phyloP scores from a whole-genome alignment of 2,797 vertebrate genomes.

The Enteromius anoplus region DNA sequence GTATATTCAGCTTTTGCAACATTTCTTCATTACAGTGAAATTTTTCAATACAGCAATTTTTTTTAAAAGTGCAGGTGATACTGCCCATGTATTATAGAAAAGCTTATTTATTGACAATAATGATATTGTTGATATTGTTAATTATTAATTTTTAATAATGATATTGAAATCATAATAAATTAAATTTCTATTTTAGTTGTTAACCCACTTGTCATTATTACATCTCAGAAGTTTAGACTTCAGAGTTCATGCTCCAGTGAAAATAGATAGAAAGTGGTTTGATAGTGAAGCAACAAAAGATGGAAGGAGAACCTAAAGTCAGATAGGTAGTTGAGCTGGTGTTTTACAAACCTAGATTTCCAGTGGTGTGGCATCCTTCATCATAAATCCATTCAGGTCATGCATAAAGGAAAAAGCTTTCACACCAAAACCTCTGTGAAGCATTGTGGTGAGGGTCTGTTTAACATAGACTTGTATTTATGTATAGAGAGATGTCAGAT shows the following conservation, averaged over 20 bases:
- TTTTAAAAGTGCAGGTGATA: background rate
- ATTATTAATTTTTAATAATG: background rate
- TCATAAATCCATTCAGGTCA: background rate
- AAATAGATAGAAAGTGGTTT: background rate
- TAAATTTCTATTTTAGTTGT: background rate
- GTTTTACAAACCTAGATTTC: background rate
- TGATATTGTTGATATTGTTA: too few relatives aligned
- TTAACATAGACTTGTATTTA: background rate
- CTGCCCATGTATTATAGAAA: background rate
- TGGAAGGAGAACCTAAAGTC: background rate
- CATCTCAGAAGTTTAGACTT: background rate
- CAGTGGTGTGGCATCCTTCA: background rate
- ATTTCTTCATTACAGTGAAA: background rate
- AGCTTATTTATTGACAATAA: background rate
- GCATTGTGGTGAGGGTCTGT: conserved; percentile 8
- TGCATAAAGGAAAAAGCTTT: background rate
- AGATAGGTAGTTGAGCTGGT: background rate
- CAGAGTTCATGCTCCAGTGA: background rate
- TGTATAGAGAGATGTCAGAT: background rate
- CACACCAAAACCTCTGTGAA: background rate
- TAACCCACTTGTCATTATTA: background rate
- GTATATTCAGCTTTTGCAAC: background rate
- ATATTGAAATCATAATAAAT: background rate
- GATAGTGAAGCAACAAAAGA: background rate
- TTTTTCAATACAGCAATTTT: background rate